These are phyloP conservation scores for Mythimna loreyi DNA, from an alignment of 2,888 invertebrate species.

Conservation along the genomic window DNA sequence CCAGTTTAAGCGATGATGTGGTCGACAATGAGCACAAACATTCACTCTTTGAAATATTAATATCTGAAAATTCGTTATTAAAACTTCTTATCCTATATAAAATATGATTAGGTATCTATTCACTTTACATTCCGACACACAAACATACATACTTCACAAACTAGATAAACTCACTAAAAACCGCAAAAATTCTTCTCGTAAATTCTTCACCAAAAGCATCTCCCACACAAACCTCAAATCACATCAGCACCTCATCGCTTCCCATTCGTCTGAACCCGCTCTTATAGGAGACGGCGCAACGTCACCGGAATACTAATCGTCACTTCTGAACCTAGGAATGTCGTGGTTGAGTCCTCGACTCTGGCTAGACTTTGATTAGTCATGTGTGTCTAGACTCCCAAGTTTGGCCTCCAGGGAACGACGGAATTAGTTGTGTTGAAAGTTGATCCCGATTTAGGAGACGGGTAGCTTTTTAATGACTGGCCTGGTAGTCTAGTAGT, in stretches of 20 bases:
- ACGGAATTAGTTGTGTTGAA: constrained; percentile 23
- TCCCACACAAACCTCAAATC: constrained; percentile 10
- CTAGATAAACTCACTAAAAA: too few relatives aligned
- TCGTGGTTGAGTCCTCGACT: constrained; percentile 8
- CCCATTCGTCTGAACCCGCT: constrained; percentile 20
- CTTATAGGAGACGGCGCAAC: constrained; percentile 30
- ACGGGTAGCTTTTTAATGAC: constrained; percentile 16
- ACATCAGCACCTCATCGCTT: constrained; percentile 8
- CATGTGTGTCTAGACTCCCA: constrained; percentile 42
- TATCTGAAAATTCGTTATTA: too few relatives aligned
- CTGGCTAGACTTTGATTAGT: constrained; percentile 44
- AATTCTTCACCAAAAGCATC: background rate
- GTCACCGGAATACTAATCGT: constrained; percentile 49
- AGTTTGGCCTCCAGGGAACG: constrained; percentile 21
- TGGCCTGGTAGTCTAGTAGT: too few relatives aligned
- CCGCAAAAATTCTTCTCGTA: too few relatives aligned
- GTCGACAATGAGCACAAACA: too few relatives aligned
- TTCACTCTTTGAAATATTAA: too few relatives aligned
- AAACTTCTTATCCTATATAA: too few relatives aligned
- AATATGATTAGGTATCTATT: too few relatives aligned
- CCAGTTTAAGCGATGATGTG: too few relatives aligned
- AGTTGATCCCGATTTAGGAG: constrained; percentile 3
- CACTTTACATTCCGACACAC: too few relatives aligned
- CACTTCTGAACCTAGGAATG: constrained; percentile 35
- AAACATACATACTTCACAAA: too few relatives aligned